Conservation (phyloP, 2,113 vertebrate genomes). For the Silurus meridionalis region DNA sequence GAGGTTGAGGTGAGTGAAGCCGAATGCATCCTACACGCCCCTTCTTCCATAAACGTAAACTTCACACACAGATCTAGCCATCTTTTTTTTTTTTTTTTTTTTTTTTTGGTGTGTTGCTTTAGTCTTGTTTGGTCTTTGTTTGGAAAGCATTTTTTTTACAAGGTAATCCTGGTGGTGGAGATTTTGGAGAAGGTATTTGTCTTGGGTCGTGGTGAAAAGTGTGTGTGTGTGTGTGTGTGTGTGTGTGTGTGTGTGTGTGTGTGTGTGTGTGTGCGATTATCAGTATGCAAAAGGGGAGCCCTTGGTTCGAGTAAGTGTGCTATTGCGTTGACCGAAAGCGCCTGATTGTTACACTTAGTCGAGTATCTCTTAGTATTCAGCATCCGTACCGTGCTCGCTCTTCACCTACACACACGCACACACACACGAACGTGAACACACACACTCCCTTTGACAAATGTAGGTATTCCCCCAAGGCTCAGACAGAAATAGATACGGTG, state of each 20-base stretch:
- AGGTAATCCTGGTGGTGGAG: background rate
- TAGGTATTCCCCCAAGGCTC: constrained; percentile 68
- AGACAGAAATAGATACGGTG: constrained; percentile 73
- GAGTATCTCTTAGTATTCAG: background rate
- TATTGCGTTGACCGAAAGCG: constrained; percentile 58
- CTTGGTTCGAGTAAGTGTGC: background rate
- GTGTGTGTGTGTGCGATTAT: constrained; percentile 49
- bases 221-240: constrained; percentile 24
- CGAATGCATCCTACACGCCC: constrained; percentile 26
- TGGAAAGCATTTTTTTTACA: background rate
- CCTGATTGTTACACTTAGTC: constrained; percentile 50
- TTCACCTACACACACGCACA: constrained; percentile 16
- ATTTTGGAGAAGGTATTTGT: background rate
- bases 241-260: constrained; percentile 27
- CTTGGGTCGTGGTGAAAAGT: background rate
- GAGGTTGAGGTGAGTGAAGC: constrained; percentile 68
- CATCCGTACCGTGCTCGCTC: constrained; percentile 7
- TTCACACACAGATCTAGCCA: background rate
- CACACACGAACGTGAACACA: constrained; percentile 23
- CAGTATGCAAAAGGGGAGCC: background rate
- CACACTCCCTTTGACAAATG: constrained; percentile 60
- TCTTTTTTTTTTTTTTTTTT: background rate
- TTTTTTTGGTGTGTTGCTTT: background rate
- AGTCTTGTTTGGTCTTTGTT: constrained; percentile 11
- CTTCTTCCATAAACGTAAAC: constrained; percentile 13